Evolutionary conservation across 2,797 vertebrate genomes (phyloP).

Genomic region (Sebastes umbrosus): DNA sequence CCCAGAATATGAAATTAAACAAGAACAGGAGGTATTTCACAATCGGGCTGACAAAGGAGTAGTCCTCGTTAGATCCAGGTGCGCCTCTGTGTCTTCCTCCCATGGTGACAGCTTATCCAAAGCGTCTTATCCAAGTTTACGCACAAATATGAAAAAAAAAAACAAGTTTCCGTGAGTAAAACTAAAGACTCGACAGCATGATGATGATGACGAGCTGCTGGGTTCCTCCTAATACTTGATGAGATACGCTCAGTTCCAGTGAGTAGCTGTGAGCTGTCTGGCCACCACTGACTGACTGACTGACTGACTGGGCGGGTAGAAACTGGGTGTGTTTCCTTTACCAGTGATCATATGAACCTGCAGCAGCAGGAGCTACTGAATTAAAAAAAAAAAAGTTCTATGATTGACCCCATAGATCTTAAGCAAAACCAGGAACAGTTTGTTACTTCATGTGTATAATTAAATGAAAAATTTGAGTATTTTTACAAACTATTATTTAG

Average conservation of each 20-base stretch:
- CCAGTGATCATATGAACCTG: constrained; percentile 12
- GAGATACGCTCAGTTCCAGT: neutral
- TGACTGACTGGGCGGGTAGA: neutral
- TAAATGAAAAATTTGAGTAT: neutral
- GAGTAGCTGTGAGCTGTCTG: neutral
- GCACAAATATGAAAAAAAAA: neutral
- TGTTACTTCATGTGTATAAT: neutral
- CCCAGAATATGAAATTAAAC: constrained; percentile 93
- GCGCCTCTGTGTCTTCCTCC: constrained; percentile 57
- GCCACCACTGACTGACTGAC: neutral
- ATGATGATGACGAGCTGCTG: neutral
- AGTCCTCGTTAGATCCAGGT: constrained; percentile 72
- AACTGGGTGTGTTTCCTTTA: constrained; percentile 19
- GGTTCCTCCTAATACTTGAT: neutral
- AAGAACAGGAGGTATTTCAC: constrained; percentile 92
- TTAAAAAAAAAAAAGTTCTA: neutral
- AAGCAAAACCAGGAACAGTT: neutral
- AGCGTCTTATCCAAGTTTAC: neutral
- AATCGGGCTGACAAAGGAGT: constrained; percentile 85
- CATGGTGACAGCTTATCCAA: constrained; percentile 35
- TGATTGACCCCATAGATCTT: neutral
- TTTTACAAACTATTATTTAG: neutral
- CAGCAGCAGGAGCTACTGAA: neutral
- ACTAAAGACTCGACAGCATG: neutral
- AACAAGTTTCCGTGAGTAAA: neutral